Evolutionary conservation across 2,797 vertebrate species (phyloP).

Genomic region (Clarias fuscus): DNA sequence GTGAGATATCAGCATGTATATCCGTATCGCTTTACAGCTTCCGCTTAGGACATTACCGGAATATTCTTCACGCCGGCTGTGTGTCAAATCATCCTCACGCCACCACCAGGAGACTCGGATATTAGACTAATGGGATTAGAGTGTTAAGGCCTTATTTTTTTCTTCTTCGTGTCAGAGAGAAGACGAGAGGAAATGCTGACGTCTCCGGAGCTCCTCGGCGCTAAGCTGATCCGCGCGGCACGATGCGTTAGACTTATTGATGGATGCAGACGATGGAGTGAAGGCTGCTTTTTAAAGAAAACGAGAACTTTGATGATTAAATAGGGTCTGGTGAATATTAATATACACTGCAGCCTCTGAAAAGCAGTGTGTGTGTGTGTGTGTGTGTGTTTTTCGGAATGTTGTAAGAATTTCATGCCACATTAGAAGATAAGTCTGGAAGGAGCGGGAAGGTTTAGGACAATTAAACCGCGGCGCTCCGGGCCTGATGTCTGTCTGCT

Average conservation of each 20-base stretch:
- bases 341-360: not conserved
- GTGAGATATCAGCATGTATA: not conserved
- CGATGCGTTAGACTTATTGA: constrained; percentile 47
- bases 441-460: not conserved
- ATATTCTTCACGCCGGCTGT: constrained; percentile 34
- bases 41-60: constrained; percentile 14
- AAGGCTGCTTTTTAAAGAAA: constrained; percentile 28
- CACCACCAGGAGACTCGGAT: constrained; percentile 18
- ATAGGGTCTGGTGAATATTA: not conserved
- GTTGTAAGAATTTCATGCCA: not conserved
- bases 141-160: not conserved
- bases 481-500: constrained; percentile 12
- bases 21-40: constrained; percentile 12
- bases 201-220: not conserved
- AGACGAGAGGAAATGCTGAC: not conserved
- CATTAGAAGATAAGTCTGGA: constrained; percentile 1
- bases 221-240: constrained; percentile 46
- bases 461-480: constrained; percentile 27
- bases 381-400: not conserved
- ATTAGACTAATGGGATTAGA: constrained; percentile 52
- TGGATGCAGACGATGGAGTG: constrained; percentile 25
- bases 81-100: constrained; percentile 29
- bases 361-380: not conserved
- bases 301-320: not conserved
- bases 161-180: not conserved